Conservation (phyloP, 2,888 invertebrate genomes). For the Saturnia japonica region DNA sequence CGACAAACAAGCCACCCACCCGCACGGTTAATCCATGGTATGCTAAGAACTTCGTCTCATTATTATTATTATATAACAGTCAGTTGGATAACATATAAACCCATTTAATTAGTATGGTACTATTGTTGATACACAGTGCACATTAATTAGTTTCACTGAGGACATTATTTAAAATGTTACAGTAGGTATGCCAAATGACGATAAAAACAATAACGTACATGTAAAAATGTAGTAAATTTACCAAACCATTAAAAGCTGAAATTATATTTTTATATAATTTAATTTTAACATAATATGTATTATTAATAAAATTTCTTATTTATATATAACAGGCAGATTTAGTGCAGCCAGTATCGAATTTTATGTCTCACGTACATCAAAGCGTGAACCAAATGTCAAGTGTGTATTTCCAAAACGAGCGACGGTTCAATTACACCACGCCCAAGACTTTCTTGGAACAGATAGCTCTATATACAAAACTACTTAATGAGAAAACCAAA, state of each 20-base stretch:
- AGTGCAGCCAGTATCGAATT: slow-evolving; percentile 86
- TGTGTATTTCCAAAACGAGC: slow-evolving; percentile 90
- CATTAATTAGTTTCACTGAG: too few relatives aligned
- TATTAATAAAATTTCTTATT: slow-evolving; percentile 10
- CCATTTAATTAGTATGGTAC: not conserved
- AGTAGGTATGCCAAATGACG: too few relatives aligned
- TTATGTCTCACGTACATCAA: slow-evolving; percentile 95
- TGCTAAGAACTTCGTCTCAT: not conserved
- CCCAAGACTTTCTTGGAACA: slow-evolving; percentile 98
- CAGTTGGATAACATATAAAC: too few relatives aligned
- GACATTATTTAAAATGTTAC: too few relatives aligned
- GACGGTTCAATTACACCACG: slow-evolving; percentile 96
- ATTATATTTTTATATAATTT: not conserved
- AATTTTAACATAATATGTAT: not conserved
- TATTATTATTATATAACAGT: not conserved
- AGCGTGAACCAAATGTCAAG: slow-evolving; percentile 93
- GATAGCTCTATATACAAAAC: slow-evolving; percentile 90
- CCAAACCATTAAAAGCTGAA: not conserved
- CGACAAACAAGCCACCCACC: too few relatives aligned
- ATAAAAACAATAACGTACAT: not conserved
- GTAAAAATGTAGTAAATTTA: not conserved
- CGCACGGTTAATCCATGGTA: too few relatives aligned
- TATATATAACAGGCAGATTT: slow-evolving; percentile 72
- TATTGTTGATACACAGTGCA: not conserved
- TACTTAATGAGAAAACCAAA: slow-evolving; percentile 84